These are phyloP conservation scores for Prolemur simus DNA, from an alignment of 2,113 vertebrate species.

Conservation along the genomic window DNA sequence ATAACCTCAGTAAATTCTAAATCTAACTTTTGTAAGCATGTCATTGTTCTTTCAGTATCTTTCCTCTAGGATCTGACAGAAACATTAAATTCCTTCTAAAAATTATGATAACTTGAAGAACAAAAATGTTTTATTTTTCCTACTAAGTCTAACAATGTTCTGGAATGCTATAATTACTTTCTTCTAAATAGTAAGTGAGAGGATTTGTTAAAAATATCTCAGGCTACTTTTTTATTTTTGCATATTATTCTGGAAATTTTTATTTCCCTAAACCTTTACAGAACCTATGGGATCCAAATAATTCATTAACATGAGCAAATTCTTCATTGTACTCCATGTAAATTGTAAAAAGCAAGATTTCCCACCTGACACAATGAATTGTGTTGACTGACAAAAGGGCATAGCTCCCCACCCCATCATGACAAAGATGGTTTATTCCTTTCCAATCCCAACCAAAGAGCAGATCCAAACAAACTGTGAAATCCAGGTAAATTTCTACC, in stretches of 20 bases:
- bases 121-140: conserved; percentile 48
- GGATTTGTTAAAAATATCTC: conserved; percentile 54
- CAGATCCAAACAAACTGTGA: not conserved
- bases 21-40: conserved; percentile 3
- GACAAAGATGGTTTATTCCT: not conserved
- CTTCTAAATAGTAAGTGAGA: conserved; percentile 31
- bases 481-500: not conserved
- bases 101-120: conserved; percentile 52
- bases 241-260: not conserved
- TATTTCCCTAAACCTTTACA: not conserved
- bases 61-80: conserved; percentile 44
- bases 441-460: not conserved
- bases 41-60: conserved; percentile 39
- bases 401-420: not conserved
- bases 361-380: not conserved
- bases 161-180: conserved; percentile 48
- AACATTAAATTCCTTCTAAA: conserved; percentile 50
- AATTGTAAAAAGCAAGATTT: conserved; percentile 42
- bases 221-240: not conserved
- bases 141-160: conserved; percentile 52
- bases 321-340: conserved; percentile 23
- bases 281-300: not conserved
- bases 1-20: conserved; percentile 31
- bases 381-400: not conserved
- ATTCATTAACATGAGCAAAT: conserved; percentile 6